These are phyloP conservation scores for Columbina picui DNA, from an alignment of 2,113 vertebrate genomes.

Conservation along the genomic window DNA sequence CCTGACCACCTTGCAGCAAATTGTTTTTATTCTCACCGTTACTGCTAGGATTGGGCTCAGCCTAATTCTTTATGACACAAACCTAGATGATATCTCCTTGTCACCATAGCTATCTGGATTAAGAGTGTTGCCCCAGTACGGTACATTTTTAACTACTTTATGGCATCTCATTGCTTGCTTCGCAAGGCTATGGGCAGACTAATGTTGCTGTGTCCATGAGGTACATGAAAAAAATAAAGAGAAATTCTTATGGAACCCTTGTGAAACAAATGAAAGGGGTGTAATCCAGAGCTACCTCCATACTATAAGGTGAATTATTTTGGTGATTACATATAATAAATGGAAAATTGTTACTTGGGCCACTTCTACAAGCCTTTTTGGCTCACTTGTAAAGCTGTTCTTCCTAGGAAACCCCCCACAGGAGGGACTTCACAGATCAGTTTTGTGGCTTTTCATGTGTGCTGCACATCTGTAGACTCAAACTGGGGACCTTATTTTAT, in stretches of 20 bases:
- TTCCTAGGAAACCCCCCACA: not conserved
- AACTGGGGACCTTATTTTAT: not conserved
- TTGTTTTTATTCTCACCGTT: conserved; percentile 36
- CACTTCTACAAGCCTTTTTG: not conserved
- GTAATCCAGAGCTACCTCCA: not conserved
- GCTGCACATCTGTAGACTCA: not conserved
- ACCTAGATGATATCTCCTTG: not conserved
- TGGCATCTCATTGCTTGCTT: not conserved
- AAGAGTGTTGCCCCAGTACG: not conserved
- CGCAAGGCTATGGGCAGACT: not conserved
- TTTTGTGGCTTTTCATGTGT: not conserved
- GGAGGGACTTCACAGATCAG: not conserved
- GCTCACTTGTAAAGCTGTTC: not conserved
- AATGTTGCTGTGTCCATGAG: not conserved
- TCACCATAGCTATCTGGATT: not conserved
- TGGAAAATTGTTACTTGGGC: not conserved
- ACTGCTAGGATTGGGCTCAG: not conserved
- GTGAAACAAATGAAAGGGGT: not conserved
- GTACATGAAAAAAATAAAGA: not conserved
- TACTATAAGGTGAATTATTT: not conserved
- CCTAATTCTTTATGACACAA: not conserved
- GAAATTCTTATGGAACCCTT: not conserved
- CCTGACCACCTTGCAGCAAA: conserved; percentile 53
- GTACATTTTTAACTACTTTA: not conserved
- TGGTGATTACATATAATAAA: not conserved